Base-by-base conservation (phyloP, 2,113 vertebrate species). In the Tangachromis dhanisi region DNA sequence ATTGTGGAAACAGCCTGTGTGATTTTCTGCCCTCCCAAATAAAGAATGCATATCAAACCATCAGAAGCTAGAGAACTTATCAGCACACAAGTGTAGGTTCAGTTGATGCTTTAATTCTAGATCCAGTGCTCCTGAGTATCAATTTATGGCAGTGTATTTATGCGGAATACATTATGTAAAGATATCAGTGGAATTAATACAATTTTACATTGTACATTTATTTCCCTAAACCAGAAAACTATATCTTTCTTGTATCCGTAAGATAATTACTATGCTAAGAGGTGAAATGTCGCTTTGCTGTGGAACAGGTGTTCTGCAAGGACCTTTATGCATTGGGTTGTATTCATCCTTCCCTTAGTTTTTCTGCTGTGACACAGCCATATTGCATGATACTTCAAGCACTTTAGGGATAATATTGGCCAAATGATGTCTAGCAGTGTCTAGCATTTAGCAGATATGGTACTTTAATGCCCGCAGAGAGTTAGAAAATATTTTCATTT, bases 11-110 rank as follows among this genome's bases (percentile, higher is more conserved):
- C 80, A 81, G 17, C 80, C 71, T 59, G 86, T 42, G 66, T 78
- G 57, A 89, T 93, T 88, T 83, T 61, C 51, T 85, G 84, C 88
- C 83, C 84, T 80, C 51, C 59, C 11, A 86, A 91, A 92, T 90
- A 92, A 88, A 84, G 76, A 73, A 86, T 78, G 45, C 73, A 51
- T 78, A 78, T 80, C 12, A 63, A 88, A 85, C 31, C 51, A 57
- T 89, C 76, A 78, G 26, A 51, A 13, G 73, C 73, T 78, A 51
- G 45, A 78, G 17, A 78, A 51, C 10, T 33, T 78, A 78, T n/a
- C 14, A 6, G 71, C 7, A 49, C 45, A 49, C 71, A 35, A 86
- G 85, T 68, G 66, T 53, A 54, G 61, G 49, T 80, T 79, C 35
- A 83, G 73, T 2, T 3, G 5, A 57, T 84, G 76, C 49, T 59